Evolutionary conservation across 2,888 invertebrate genomes (phyloP).

Genomic region (Thyatira batis): DNA sequence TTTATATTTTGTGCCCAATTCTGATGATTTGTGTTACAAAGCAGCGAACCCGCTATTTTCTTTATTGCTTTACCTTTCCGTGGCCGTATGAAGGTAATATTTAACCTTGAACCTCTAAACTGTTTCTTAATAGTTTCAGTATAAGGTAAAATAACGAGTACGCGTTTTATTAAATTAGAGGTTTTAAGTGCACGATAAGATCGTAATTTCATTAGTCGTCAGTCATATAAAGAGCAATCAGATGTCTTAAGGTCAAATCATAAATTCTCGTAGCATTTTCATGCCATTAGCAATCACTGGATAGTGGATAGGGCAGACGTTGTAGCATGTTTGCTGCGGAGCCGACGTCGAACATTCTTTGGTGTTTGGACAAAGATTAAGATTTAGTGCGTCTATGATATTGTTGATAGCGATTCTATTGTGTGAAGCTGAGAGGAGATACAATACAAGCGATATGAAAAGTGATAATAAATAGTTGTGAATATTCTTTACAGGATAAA

Average conservation of each 20-base stretch:
- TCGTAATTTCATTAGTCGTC: conserved; percentile 41
- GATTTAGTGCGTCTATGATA: neutral
- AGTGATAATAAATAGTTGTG: neutral
- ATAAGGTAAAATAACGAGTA: conserved; percentile 33
- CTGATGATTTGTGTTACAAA: conserved; percentile 33
- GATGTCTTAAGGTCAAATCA: conserved; percentile 41
- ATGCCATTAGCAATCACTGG: conserved; percentile 13
- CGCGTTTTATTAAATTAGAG: conserved; percentile 50
- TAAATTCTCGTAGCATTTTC: conserved; percentile 35
- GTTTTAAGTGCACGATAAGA: conserved; percentile 39
- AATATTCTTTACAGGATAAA: neutral
- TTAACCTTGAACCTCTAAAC: conserved; percentile 51
- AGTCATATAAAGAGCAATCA: conserved; percentile 41
- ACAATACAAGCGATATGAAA: neutral
- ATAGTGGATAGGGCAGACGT: conserved; percentile 2
- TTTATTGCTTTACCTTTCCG: conserved; percentile 40
- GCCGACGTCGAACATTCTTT: conserved; percentile 1
- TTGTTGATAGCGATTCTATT: neutral
- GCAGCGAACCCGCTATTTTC: conserved; percentile 35
- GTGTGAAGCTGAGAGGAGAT: neutral
- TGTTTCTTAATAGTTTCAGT: conserved; percentile 36
- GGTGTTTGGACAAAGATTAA: conserved; percentile 4
- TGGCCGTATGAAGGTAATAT: conserved; percentile 37
- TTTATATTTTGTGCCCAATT: conserved; percentile 32
- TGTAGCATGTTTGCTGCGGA: neutral